Conservation (phyloP, 2,888 invertebrate species). For the Temnothorax unifasciatus region DNA sequence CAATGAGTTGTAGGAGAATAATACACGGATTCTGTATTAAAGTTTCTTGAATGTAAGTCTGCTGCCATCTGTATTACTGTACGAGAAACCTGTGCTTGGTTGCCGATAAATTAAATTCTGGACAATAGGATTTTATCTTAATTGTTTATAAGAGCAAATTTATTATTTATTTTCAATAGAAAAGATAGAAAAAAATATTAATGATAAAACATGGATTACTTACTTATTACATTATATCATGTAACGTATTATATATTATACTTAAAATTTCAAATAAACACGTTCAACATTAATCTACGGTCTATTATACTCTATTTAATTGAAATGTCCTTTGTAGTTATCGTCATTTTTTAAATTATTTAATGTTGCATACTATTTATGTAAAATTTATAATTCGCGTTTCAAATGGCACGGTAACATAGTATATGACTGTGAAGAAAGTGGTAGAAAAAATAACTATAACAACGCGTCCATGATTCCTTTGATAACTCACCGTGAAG, state of each 20-base stretch:
- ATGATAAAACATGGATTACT: not conserved
- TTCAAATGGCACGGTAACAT: not conserved
- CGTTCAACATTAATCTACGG: not conserved
- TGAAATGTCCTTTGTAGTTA: not conserved
- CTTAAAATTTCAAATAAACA: not conserved
- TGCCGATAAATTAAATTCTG: constrained; percentile 29
- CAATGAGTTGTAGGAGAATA: no score
- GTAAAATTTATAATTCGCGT: constrained; percentile 17
- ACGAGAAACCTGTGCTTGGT: not conserved
- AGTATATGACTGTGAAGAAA: not conserved
- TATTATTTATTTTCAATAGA: not conserved
- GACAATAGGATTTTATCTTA: not conserved
- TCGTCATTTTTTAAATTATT: not conserved
- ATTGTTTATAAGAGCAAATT: not conserved
- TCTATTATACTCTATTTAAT: not conserved
- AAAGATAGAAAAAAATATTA: not conserved
- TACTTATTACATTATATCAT: not conserved
- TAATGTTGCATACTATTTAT: not conserved
- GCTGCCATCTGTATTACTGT: constrained; percentile 25
- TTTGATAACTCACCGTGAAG: constrained; percentile 54
- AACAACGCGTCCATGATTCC: constrained; percentile 25
- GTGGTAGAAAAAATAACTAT: constrained; percentile 7
- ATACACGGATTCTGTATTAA: not conserved
- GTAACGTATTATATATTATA: not conserved
- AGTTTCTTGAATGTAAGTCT: constrained; percentile 11